These are phyloP conservation scores for Rhodophaea formosa DNA, from an alignment of 2,888 invertebrate species.

Conservation along the genomic window DNA sequence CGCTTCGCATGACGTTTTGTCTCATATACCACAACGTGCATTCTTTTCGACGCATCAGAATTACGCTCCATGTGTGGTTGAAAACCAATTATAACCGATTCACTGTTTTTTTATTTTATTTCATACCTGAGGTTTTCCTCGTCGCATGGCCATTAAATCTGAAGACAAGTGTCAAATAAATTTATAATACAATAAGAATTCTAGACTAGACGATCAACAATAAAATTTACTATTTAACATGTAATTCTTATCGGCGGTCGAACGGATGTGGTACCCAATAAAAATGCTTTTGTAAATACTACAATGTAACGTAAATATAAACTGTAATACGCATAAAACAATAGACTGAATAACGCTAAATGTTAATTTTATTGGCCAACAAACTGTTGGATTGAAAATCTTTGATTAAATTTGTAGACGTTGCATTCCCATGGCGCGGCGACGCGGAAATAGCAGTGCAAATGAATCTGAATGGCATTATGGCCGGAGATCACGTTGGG, in stretches of 20 bases:
- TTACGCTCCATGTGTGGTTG: slow-evolving; percentile 17
- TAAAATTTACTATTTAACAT: neutral
- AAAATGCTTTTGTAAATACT: slow-evolving; percentile 8
- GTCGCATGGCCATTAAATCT: neutral
- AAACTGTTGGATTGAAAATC: slow-evolving; percentile 49
- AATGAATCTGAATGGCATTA: slow-evolving; percentile 72
- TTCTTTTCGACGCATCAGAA: slow-evolving; percentile 20
- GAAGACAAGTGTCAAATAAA: neutral
- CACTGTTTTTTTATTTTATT: slow-evolving; percentile 7
- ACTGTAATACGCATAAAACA: slow-evolving; percentile 23
- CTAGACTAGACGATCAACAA: neutral
- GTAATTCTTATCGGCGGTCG: neutral
- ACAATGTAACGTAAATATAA: slow-evolving; percentile 13
- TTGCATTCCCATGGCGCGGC: slow-evolving; percentile 67
- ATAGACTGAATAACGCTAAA: slow-evolving; percentile 32
- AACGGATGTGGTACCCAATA: slow-evolving; percentile 5
- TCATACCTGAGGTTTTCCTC: slow-evolving; percentile 4
- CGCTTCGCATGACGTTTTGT: slow-evolving; percentile 55
- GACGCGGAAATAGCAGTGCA: slow-evolving; percentile 74
- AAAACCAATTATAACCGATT: slow-evolving; percentile 11
- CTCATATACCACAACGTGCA: slow-evolving; percentile 45
- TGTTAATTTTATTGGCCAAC: slow-evolving; percentile 53
- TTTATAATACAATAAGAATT: neutral
- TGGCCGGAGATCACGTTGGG: slow-evolving; percentile 72
- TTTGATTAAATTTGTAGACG: slow-evolving; percentile 70